phyloP scores from a whole-genome alignment of 2,113 vertebrate genomes.

The Paratilapia polleni region DNA sequence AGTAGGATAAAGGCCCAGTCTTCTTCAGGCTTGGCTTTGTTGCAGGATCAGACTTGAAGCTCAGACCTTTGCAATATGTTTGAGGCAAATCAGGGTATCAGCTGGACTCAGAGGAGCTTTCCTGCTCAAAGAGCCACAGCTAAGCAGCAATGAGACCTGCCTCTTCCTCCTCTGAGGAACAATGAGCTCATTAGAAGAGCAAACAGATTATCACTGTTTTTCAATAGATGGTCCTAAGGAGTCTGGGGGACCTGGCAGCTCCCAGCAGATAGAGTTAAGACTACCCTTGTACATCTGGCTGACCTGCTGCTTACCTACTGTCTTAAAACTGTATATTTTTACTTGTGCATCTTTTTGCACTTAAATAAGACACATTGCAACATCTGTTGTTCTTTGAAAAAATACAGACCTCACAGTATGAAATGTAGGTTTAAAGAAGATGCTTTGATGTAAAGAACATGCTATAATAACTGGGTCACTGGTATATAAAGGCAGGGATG shows the following conservation, averaged over 20 bases:
- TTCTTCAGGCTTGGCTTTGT: conserved; percentile 24
- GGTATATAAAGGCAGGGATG: too few relatives aligned
- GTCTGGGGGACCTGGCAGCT: conserved; percentile 59
- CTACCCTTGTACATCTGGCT: conserved; percentile 71
- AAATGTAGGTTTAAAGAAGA: not conserved
- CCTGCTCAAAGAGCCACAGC: conserved; percentile 61
- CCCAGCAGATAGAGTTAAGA: conserved; percentile 70
- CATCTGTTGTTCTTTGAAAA: not conserved
- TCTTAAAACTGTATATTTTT: not conserved
- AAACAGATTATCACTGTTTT: conserved; percentile 80
- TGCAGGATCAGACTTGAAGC: conserved; percentile 14
- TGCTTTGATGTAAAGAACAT: not conserved
- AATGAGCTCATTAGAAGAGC: conserved; percentile 79
- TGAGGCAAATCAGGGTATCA: conserved; percentile 54
- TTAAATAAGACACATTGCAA: not conserved
- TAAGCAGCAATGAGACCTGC: conserved; percentile 74
- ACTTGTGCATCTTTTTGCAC: not conserved
- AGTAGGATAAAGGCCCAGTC: conserved; percentile 32
- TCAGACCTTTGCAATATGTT: conserved; percentile 61
- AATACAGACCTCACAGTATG: not conserved
- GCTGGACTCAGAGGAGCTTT: conserved; percentile 72
- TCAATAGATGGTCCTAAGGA: conserved; percentile 49
- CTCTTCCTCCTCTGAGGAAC: conserved; percentile 70
- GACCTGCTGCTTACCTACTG: conserved; percentile 21
- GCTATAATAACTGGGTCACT: too few relatives aligned